Base-by-base conservation (phyloP, 2,113 vertebrate species). In the Halichoeres trimaculatus region DNA sequence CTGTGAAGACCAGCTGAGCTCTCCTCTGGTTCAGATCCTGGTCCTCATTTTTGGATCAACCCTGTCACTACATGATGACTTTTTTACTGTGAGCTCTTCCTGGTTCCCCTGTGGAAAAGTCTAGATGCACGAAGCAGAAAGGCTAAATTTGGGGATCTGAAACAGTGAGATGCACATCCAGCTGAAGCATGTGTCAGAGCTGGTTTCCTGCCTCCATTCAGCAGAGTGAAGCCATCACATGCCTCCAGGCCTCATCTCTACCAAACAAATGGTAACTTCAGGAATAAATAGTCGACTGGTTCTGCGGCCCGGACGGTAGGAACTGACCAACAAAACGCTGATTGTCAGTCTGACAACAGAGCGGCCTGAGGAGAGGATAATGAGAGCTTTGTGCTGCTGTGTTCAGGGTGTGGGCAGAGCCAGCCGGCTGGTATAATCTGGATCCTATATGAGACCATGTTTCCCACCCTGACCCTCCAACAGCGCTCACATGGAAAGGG, bases 331-430 rank as follows among this genome's bases (percentile, higher is more conserved):
- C 85, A 91, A 86, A 91, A 91, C 91, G 85, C 74, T 43, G 81
- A 91, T 87, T 92, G 91, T 93, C 76, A 85, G 78, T 62, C 30
- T 67, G 78, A 89, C 90, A 91, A 90, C 93, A 91, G 84, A 68
- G 73, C 66, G 74, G 83, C 71, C 79, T 80, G 80, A 85, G 77
- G 69, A 72, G 72, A 77, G 81, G 56, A 94, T 81, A 94, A 94
- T 93, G 80, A 41, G 55, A 73, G 90, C 65, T 90, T 90, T 94
- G 93, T 95, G 84, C 66, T 69, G 80, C 53, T 67, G 71, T 81
- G 85, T 68, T 88, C 75, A 74, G 74, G 74, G 69, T 83, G 84
- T 86, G 86, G 83, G 92, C 84, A 76, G 77, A 66, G 71, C 41
- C 80, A 90, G 56, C 90, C 20, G 66, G 70, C 69, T 80, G 79